Evolutionary conservation across 2,888 invertebrate genomes (phyloP), one percentile per base, ranked within the genome.

Genomic region (Pristionchus arcanus): DNA sequence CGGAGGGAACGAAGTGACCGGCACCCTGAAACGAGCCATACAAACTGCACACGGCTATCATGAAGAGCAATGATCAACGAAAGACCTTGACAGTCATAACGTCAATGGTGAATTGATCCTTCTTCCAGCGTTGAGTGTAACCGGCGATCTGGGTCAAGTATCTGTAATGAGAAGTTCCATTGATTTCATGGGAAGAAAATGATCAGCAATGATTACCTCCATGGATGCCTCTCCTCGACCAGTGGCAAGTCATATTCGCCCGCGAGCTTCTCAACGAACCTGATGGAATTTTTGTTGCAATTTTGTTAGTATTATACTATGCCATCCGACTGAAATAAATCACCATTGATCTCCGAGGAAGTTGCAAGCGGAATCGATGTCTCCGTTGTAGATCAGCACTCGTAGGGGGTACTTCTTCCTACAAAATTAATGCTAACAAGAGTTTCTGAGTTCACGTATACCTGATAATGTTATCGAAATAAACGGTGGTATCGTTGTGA

Each of bases 1-100:
- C 97, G 53, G 96, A 96, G 0, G 97, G 97, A 16, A 97, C 97
- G 97, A 97, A 97, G 94, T 97, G 97, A 0, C 97, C 97, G 25
- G 97, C 97, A 68, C 93, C 93, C 91, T 93, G 53, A 49, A 55
- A n/a, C n/a, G n/a, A n/a, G n/a, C n/a, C n/a, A n/a, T 37, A 7
- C n/a, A 31, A 34, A 31, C 28, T 74, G 42, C 42, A 42, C 42
- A 42, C 3, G 42, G 42, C 42, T 42, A 42, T 5, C 3, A 5
- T 42, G 42, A 42, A 42, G 9, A 42, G 42, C 42, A 42, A 5
- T 42, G 42, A n/a, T 7, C 85, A 0, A 49, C 13, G 42, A 34
- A 28, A 3, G 49, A 91, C 92, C 90, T 92, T 92, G 15, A 92
- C 92, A 16, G 94, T 94, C 42, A 93, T 68, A 66, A 92, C 90